phyloP scores from a whole-genome alignment of 2,888 invertebrate species.

The Stenurella melanura region DNA sequence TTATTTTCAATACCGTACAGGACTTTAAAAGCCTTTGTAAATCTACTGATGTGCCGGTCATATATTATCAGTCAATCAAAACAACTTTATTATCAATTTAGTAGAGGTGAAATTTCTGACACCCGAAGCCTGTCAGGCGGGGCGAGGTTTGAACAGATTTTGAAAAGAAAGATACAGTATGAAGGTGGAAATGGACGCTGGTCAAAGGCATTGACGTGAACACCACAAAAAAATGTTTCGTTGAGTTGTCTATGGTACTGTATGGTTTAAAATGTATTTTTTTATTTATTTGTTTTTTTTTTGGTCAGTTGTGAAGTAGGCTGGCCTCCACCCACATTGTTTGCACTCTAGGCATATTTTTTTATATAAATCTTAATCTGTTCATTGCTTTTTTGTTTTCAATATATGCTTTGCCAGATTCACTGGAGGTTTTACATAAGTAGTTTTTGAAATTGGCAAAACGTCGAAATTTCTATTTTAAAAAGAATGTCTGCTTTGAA shows the following conservation, averaged over 20 bases:
- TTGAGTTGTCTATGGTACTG: conserved; percentile 60
- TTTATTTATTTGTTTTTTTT: not conserved
- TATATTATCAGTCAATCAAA: too few relatives aligned
- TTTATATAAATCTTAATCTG: conserved; percentile 42
- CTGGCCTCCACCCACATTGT: conserved; percentile 92
- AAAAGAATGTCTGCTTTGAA: too few relatives aligned
- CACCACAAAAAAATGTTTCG: conserved; percentile 45
- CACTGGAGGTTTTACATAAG: not conserved
- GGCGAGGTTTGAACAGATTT: not conserved
- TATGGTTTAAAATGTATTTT: conserved; percentile 59
- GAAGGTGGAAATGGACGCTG: not conserved
- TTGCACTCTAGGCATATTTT: conserved; percentile 80
- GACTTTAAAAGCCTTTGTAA: too few relatives aligned
- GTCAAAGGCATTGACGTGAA: conserved; percentile 40
- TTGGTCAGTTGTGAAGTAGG: conserved; percentile 66
- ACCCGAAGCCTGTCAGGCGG: too few relatives aligned
- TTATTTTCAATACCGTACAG: too few relatives aligned
- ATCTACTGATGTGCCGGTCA: too few relatives aligned
- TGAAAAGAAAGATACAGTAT: not conserved
- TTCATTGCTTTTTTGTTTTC: conserved; percentile 40
- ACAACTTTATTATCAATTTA: too few relatives aligned
- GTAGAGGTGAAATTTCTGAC: too few relatives aligned
- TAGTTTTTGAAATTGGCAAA: not conserved
- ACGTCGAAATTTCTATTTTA: not conserved
- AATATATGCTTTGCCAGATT: not conserved